Evolutionary conservation across 2,113 vertebrate species (phyloP).

Genomic region (Corapipo altera): DNA sequence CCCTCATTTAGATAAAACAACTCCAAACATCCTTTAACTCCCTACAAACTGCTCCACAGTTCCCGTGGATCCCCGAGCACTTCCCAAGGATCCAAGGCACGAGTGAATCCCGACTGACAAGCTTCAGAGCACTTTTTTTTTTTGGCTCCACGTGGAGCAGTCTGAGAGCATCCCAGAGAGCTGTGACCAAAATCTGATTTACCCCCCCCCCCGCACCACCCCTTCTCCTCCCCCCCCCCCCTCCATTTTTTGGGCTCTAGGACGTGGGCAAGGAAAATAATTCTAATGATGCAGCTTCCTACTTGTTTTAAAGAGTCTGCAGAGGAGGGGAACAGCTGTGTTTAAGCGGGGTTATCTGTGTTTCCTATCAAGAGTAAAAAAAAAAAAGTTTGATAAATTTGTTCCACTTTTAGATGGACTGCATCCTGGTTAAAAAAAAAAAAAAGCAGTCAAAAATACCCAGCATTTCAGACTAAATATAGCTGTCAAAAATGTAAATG

Average conservation of each 20-base stretch:
- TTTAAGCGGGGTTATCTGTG: background rate
- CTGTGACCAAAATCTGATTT: background rate
- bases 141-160: background rate
- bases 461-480: conserved; percentile 15
- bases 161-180: background rate
- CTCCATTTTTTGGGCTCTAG: background rate
- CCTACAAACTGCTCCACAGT: background rate
- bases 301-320: background rate
- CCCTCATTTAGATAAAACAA: background rate
- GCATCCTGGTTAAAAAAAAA: background rate
- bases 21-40: background rate
- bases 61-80: background rate
- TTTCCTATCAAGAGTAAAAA: background rate
- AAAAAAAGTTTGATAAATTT: background rate
- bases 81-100: background rate
- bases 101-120: background rate
- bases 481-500: conserved; percentile 4
- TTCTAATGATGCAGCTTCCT: background rate
- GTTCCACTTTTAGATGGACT: background rate
- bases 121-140: background rate
- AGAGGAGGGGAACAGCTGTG: background rate
- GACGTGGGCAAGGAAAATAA: background rate
- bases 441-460: background rate
- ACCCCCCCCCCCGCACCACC: too few relatives aligned
- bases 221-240: too few relatives aligned